Percentiles rank a stretch among this genome's conserved stretches.
Evolutionary conservation across 35 echinoderm and acorn worm genomes (phyloP).

Genomic region (Nesometra sesokonis): DNA sequence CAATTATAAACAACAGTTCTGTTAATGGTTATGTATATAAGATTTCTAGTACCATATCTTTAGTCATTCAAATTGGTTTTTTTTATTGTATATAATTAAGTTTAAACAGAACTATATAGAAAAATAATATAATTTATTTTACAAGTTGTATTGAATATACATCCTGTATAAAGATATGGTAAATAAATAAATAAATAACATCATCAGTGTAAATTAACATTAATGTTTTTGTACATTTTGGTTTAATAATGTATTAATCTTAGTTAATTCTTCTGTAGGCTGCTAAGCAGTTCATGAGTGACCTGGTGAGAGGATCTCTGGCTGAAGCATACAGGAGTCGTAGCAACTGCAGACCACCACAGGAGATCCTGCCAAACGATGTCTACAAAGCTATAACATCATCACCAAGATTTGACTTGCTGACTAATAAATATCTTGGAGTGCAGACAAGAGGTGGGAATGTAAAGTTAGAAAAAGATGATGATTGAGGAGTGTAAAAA

Average conservation of each 20-base stretch:
- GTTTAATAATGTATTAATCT: not conserved
- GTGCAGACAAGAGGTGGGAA: conserved; percentile 18
- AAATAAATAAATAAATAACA: not conserved
- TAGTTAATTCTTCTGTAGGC: conserved; percentile 35
- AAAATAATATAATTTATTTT: not conserved
- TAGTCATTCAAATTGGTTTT: too few species aligned
- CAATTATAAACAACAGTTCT: too few species aligned
- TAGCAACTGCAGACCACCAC: conserved; percentile 51
- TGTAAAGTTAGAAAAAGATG: not conserved
- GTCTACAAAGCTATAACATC: conserved; percentile 44
- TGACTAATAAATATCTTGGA: conserved; percentile 78
- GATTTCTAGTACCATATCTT: too few species aligned
- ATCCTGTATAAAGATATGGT: too few species aligned
- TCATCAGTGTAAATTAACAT: not conserved
- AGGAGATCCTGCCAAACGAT: conserved; percentile 71
- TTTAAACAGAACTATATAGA: too few species aligned
- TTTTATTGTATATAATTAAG: too few species aligned
- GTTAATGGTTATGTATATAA: too few species aligned
- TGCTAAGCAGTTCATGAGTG: conserved; percentile 53
- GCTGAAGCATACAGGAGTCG: conserved; percentile 30
- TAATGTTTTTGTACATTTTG: not conserved
- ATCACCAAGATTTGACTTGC: conserved; percentile 38
- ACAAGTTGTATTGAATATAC: not conserved
- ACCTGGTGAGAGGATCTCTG: conserved; percentile 42
- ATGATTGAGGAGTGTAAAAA: not conserved